Evolutionary conservation across 2,888 invertebrate genomes (phyloP).

Genomic region (Patella depressa): DNA sequence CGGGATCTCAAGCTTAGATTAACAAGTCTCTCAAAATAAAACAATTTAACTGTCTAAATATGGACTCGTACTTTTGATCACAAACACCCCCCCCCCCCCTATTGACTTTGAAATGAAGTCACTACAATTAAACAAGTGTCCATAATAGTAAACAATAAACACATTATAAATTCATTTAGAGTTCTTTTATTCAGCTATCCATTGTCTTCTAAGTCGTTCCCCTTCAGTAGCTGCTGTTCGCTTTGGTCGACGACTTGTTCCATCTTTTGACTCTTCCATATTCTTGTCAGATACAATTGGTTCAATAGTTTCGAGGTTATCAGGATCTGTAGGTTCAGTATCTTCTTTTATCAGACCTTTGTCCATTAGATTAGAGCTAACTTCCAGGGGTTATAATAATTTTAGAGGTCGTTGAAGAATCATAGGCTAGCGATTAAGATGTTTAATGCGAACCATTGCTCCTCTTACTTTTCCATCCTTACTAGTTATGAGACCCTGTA

Average conservation of each 20-base stretch:
- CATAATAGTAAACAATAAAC: too few species aligned
- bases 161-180: too few species aligned
- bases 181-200: not conserved
- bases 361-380: not conserved
- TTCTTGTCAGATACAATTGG: not conserved
- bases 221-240: conserved; percentile 8
- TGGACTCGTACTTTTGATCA: too few species aligned
- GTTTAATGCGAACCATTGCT: not conserved
- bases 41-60: too few species aligned
- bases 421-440: not conserved
- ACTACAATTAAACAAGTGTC: too few species aligned
- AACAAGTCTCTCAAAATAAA: too few species aligned
- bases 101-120: too few species aligned
- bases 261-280: not conserved
- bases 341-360: not conserved
- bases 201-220: not conserved
- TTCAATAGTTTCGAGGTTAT: not conserved
- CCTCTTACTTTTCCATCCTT: not conserved
- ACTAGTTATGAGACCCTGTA: not conserved
- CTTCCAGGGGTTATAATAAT: not conserved
- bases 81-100: too few species aligned
- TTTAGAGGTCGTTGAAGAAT: not conserved
- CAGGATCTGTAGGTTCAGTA: not conserved
- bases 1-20: too few species aligned
- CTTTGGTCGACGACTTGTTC: not conserved